These are phyloP conservation scores for Timema podura DNA, from an alignment of 2,888 invertebrate genomes.

Conservation along the genomic window DNA sequence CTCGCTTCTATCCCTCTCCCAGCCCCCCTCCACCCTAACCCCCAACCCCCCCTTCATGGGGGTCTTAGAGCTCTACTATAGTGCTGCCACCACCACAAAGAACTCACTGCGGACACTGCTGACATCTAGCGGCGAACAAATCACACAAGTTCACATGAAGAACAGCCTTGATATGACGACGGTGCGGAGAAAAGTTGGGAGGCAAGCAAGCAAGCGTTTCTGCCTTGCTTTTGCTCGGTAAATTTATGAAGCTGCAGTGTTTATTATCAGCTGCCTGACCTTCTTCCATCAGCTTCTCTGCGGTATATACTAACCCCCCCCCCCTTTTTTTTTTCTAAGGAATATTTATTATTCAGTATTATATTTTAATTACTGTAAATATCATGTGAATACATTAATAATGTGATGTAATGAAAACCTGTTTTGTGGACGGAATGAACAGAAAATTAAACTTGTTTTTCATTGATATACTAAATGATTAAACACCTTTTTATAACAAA, in stretches of 20 bases:
- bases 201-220: background rate
- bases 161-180: conserved; percentile 5
- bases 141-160: conserved; percentile 12
- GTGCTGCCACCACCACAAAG: conserved; percentile 14
- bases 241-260: conserved; percentile 15
- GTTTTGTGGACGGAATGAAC: no score
- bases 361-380: no score
- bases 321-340: no score
- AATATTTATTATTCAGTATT: no score
- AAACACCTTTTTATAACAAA: no score
- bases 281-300: no score
- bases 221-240: background rate
- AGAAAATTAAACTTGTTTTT: no score
- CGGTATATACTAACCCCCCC: no score
- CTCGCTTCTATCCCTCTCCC: conserved; percentile 22
- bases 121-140: conserved; percentile 15
- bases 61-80: conserved; percentile 13
- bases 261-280: background rate
- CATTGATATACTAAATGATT: no score
- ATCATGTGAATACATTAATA: no score
- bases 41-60: no score
- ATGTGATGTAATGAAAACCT: no score
- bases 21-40: conserved; percentile 13
- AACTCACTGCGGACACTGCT: conserved; percentile 5
- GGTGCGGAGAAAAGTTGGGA: background rate